Evolutionary conservation across 1,140 invertebrate species (phyloP).

Genomic region (Cydia pomonella): DNA sequence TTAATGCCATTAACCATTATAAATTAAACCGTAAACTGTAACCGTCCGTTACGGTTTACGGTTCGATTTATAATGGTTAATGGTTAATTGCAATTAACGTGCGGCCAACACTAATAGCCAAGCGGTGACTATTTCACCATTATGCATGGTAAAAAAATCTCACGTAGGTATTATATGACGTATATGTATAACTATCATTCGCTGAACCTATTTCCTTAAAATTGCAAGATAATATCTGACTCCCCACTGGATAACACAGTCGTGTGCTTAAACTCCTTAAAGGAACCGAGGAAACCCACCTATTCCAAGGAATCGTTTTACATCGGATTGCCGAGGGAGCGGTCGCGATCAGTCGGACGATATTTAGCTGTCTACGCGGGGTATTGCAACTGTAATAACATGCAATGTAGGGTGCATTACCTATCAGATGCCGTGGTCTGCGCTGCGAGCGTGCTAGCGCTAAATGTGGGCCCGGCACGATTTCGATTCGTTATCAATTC

Average conservation of each 20-base stretch:
- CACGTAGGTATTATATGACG: no score
- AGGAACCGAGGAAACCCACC: constrained; percentile 7
- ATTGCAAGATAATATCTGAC: background rate
- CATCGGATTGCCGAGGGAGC: constrained; percentile 46
- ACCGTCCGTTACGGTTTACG: no score
- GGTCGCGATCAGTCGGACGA: constrained; percentile 51
- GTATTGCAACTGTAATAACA: constrained; percentile 58
- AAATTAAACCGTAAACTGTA: no score
- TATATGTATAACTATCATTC: background rate
- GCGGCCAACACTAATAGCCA: no score
- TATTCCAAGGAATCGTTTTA: constrained; percentile 47
- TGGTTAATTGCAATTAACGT: no score
- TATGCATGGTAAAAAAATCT: no score
- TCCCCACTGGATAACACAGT: background rate
- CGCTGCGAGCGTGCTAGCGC: constrained; percentile 64
- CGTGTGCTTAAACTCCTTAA: background rate
- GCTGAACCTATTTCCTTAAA: background rate
- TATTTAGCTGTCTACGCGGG: constrained; percentile 52
- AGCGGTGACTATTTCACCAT: no score
- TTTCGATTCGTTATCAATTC: constrained; percentile 67
- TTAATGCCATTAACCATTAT: no score
- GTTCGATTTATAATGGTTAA: no score
- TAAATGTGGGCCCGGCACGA: constrained; percentile 71
- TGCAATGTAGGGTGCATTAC: constrained; percentile 54
- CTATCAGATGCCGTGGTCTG: constrained; percentile 66